Evolutionary conservation across 2,113 vertebrate species (phyloP).

Genomic region (Polyodon spathula): DNA sequence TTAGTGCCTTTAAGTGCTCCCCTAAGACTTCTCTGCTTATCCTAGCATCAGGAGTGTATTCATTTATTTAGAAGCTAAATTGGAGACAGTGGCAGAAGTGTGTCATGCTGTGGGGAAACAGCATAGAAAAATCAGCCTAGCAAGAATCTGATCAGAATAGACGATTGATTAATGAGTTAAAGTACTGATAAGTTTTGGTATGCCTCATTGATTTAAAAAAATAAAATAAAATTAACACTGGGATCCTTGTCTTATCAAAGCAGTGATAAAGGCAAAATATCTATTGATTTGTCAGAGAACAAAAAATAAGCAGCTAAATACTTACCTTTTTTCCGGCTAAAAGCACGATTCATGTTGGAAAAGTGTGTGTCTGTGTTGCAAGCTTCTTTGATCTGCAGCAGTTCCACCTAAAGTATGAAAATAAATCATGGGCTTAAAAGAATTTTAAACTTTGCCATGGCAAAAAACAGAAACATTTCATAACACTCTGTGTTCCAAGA

Average conservation of each 20-base stretch:
- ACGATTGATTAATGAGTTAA: background rate
- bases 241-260: background rate
- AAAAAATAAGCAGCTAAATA: constrained; percentile 17
- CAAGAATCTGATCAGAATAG: background rate
- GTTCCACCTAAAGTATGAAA: constrained; percentile 40
- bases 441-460: constrained; percentile 13
- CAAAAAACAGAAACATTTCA: constrained; percentile 3
- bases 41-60: constrained; percentile 27
- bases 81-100: constrained; percentile 37
- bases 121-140: background rate
- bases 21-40: constrained; percentile 20
- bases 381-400: constrained; percentile 35
- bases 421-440: constrained; percentile 22
- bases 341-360: constrained; percentile 83
- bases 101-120: constrained; percentile 26
- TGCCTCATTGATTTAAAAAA: too few relatives aligned
- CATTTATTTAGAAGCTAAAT: constrained; percentile 21
- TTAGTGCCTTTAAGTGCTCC: constrained; percentile 25
- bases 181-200: background rate
- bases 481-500: background rate
- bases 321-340: constrained; percentile 86
- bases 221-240: too few relatives aligned
- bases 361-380: constrained; percentile 29
- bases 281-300: constrained; percentile 2
- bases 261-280: background rate